These are phyloP conservation scores for Lateolabrax maculatus DNA, from an alignment of 2,797 vertebrate species.

Conservation along the genomic window DNA sequence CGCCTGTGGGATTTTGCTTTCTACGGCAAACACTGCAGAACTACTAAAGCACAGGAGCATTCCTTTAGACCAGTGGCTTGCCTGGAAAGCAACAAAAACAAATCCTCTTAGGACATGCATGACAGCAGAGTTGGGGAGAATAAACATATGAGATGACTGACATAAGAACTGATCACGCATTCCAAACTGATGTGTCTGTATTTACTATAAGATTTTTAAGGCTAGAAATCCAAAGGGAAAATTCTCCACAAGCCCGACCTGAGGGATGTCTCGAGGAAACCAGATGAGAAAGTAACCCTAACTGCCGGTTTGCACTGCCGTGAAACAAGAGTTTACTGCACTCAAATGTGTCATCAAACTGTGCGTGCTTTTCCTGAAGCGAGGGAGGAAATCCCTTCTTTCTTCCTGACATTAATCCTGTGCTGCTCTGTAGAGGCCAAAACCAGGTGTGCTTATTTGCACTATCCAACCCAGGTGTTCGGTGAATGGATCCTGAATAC, in stretches of 20 bases:
- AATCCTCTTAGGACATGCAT: conserved; percentile 61
- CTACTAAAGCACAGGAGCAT: conserved; percentile 47
- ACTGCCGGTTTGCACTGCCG: conserved; percentile 43
- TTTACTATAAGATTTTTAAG: conserved; percentile 7
- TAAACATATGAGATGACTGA: conserved; percentile 47
- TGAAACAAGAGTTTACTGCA: conserved; percentile 69
- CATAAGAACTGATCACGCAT: conserved; percentile 3
- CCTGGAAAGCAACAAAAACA: conserved; percentile 60
- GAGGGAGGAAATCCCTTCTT: conserved; percentile 68
- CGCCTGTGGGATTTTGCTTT: conserved; percentile 62
- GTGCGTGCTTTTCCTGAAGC: conserved; percentile 56
- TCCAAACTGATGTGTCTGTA: conserved; percentile 18
- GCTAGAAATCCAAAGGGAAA: conserved; percentile 11
- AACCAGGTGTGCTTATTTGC: conserved; percentile 73
- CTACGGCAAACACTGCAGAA: conserved; percentile 60
- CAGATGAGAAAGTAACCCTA: conserved; percentile 37
- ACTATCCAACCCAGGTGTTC: conserved; percentile 65
- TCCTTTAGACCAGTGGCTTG: conserved; percentile 49
- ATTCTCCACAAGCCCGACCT: background rate
- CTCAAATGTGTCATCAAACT: conserved; percentile 67
- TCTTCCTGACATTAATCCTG: conserved; percentile 70
- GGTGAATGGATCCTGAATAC: conserved; percentile 58
- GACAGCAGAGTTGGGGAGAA: conserved; percentile 47
- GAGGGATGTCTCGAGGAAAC: conserved; percentile 38
- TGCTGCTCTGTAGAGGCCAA: conserved; percentile 37